phyloP scores from a whole-genome alignment of 2,888 invertebrate genomes.

The Eutolmus rufibarbis region DNA sequence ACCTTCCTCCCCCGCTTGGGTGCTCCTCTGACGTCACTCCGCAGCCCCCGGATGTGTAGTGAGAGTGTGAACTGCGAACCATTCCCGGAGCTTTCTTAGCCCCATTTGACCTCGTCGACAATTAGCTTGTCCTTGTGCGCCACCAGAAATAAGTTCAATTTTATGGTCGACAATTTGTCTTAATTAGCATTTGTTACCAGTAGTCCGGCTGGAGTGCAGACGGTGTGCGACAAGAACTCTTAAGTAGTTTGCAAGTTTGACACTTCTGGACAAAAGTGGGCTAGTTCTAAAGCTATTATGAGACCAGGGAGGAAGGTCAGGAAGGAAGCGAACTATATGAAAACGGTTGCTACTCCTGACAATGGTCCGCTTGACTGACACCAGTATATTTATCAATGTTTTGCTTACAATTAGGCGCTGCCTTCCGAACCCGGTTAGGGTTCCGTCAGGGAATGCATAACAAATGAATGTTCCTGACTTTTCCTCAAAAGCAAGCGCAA shows the following conservation, averaged over 20 bases:
- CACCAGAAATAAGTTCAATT: slow-evolving; percentile 45
- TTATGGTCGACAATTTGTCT: slow-evolving; percentile 47
- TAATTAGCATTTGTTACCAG: slow-evolving; percentile 46
- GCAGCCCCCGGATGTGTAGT: background rate
- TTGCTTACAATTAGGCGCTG: slow-evolving; percentile 11
- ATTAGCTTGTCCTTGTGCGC: slow-evolving; percentile 35
- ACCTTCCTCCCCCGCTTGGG: background rate
- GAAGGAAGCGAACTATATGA: slow-evolving; percentile 13
- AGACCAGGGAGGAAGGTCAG: background rate
- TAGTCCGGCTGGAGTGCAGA: slow-evolving; percentile 5
- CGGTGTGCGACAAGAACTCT: slow-evolving; percentile 34
- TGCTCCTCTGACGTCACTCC: background rate
- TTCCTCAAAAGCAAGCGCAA: background rate
- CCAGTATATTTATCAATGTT: slow-evolving; percentile 23
- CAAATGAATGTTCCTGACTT: background rate
- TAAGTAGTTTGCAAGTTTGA: slow-evolving; percentile 40
- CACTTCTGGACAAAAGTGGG: slow-evolving; percentile 36
- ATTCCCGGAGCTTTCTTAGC: background rate
- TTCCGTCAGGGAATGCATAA: background rate
- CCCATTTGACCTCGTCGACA: slow-evolving; percentile 33
- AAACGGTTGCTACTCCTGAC: background rate
- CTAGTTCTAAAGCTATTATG: background rate
- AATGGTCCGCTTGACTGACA: slow-evolving; percentile 20
- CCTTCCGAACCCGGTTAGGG: background rate
- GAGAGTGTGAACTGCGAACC: background rate